phyloP scores from a whole-genome alignment of 2,113 vertebrate genomes.

The Embiotoca jacksoni region DNA sequence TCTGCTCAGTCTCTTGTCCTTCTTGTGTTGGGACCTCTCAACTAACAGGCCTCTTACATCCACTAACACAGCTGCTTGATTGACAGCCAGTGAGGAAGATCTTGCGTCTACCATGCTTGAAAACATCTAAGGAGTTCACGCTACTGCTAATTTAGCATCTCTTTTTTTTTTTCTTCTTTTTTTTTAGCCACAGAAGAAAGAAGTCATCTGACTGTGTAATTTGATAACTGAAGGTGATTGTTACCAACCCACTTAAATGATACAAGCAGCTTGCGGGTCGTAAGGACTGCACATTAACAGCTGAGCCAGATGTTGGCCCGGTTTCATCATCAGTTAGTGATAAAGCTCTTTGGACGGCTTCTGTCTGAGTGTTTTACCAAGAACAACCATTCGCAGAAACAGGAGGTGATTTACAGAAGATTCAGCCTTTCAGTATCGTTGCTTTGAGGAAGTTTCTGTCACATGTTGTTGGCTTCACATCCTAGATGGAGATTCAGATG shows the following conservation, averaged over 20 bases:
- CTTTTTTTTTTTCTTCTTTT: neutral
- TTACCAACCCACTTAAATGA: conserved; percentile 21
- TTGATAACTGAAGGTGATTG: conserved; percentile 4
- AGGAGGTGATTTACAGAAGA: conserved; percentile 22
- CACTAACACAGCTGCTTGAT: neutral
- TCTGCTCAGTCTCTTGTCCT: neutral
- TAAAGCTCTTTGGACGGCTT: conserved; percentile 31
- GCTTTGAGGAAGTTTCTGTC: neutral
- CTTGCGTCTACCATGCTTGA: neutral
- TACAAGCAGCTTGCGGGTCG: neutral
- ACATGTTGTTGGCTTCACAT: neutral
- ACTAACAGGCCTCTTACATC: no score
- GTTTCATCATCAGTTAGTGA: conserved; percentile 26
- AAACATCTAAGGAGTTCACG: no score
- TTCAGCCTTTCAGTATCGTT: neutral
- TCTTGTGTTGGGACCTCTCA: conserved; percentile 7
- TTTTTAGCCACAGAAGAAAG: neutral
- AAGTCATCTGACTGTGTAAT: neutral
- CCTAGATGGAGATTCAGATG: neutral
- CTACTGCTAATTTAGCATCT: neutral
- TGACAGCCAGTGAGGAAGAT: conserved; percentile 7
- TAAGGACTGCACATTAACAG: conserved; percentile 10
- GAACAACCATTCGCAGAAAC: conserved; percentile 33
- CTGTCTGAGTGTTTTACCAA: conserved; percentile 19
- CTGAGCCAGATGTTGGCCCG: conserved; percentile 40